These are phyloP conservation scores for Sialia sialis DNA, from an alignment of 2,113 vertebrate species.

Conservation along the genomic window DNA sequence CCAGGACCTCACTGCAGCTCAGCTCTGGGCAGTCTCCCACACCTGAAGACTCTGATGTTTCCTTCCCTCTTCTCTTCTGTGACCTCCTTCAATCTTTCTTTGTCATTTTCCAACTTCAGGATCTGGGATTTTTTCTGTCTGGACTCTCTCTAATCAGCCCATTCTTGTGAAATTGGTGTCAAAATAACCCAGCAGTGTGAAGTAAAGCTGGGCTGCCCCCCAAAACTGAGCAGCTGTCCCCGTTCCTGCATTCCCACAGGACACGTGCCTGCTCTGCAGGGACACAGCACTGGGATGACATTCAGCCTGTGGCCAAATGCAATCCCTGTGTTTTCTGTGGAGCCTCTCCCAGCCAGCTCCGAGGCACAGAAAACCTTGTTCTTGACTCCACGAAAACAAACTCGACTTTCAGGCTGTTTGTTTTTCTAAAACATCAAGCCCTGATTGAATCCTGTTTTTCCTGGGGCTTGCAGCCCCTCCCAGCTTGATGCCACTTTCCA, in stretches of 20 bases:
- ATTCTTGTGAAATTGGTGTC: background rate
- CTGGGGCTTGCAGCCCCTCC: background rate
- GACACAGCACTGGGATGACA: background rate
- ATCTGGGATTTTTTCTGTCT: background rate
- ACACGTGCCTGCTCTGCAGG: background rate
- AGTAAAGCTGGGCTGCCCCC: background rate
- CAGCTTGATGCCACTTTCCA: background rate
- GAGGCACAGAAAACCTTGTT: background rate
- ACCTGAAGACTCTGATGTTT: background rate
- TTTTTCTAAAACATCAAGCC: background rate
- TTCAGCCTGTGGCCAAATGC: background rate
- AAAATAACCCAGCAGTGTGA: background rate
- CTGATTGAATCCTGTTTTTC: background rate
- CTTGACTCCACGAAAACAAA: background rate
- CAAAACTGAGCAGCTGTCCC: background rate
- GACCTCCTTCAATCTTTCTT: background rate
- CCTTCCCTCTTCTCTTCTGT: background rate
- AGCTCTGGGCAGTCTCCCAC: background rate
- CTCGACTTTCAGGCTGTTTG: background rate
- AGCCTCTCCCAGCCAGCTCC: background rate
- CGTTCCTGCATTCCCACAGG: background rate
- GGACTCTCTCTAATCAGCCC: background rate
- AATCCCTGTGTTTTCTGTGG: background rate
- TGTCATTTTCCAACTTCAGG: background rate
- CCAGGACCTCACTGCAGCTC: background rate